phyloP scores from a whole-genome alignment of 2,888 invertebrate genomes.

The Ommatoiulus sabulosus region DNA sequence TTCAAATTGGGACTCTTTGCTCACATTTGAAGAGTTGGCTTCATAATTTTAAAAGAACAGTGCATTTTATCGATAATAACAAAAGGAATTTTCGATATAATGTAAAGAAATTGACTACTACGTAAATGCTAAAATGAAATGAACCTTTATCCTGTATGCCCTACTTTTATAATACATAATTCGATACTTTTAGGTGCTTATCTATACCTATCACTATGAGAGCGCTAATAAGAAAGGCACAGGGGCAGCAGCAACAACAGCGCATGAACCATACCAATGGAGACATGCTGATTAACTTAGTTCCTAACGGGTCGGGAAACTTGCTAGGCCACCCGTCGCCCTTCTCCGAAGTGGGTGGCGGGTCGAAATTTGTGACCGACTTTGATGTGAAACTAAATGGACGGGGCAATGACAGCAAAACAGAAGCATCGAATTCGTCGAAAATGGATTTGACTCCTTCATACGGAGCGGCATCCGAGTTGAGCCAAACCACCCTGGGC shows the following conservation, averaged over 20 bases:
- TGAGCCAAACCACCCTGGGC: conserved; percentile 46
- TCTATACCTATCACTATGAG: conserved; percentile 94
- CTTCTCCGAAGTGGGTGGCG: conserved; percentile 55
- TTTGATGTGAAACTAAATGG: conserved; percentile 58
- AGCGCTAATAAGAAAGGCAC: conserved; percentile 77
- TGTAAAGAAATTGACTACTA: too few species aligned
- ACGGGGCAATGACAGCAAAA: conserved; percentile 50
- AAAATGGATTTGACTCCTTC: conserved; percentile 57
- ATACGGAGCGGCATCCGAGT: conserved; percentile 56
- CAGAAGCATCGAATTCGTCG: neutral
- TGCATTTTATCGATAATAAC: too few species aligned
- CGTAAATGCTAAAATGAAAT: too few species aligned
- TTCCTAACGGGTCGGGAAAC: conserved; percentile 62
- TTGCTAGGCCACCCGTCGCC: conserved; percentile 55
- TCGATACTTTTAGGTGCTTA: conserved; percentile 71
- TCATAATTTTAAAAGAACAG: too few species aligned
- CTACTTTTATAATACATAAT: conserved; percentile 29
- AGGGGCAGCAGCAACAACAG: conserved; percentile 60
- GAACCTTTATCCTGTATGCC: neutral
- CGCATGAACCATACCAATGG: conserved; percentile 59
- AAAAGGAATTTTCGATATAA: too few species aligned
- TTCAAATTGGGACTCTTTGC: too few species aligned
- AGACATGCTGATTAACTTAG: conserved; percentile 55
- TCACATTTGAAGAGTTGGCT: too few species aligned
- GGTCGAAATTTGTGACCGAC: conserved; percentile 59